Conservation (phyloP, 2,888 invertebrate genomes). For the Xanthostigma xanthostigma region DNA sequence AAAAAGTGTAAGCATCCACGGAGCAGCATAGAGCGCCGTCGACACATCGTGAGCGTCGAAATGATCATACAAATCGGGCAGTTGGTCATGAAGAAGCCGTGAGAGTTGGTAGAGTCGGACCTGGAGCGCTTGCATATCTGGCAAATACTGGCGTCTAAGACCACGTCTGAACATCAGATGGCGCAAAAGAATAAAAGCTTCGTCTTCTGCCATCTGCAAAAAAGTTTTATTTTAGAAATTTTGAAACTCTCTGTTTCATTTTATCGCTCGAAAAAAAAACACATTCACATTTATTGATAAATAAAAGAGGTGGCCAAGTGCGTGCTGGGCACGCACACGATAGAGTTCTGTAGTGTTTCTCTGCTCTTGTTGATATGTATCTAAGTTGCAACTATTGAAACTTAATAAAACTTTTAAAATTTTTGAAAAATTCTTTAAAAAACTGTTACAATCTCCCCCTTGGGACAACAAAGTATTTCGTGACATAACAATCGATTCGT, state of each 20-base stretch:
- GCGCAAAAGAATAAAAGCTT: slow-evolving; percentile 73
- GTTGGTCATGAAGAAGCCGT: slow-evolving; percentile 73
- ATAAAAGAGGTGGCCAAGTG: background rate
- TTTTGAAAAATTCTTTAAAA: too few species aligned
- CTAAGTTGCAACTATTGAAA: too few species aligned
- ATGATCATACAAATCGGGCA: slow-evolving; percentile 75
- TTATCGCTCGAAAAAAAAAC: background rate
- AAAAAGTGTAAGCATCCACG: slow-evolving; percentile 91
- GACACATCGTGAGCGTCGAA: slow-evolving; percentile 79
- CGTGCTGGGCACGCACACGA: too few species aligned
- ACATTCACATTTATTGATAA: background rate
- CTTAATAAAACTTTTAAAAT: too few species aligned
- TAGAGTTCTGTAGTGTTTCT: too few species aligned
- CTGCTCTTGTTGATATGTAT: too few species aligned
- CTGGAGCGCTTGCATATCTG: slow-evolving; percentile 90
- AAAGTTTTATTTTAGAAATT: background rate
- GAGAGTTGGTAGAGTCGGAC: slow-evolving; percentile 82
- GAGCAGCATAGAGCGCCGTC: slow-evolving; percentile 89
- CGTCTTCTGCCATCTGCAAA: slow-evolving; percentile 80
- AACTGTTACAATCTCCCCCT: too few species aligned
- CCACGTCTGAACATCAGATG: slow-evolving; percentile 87
- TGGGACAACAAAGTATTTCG: too few species aligned
- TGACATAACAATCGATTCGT: too few species aligned
- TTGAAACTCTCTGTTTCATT: background rate
- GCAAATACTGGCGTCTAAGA: slow-evolving; percentile 76